These are phyloP conservation scores for Esperia sulphurella DNA, from an alignment of 2,888 invertebrate genomes.

Conservation along the genomic window DNA sequence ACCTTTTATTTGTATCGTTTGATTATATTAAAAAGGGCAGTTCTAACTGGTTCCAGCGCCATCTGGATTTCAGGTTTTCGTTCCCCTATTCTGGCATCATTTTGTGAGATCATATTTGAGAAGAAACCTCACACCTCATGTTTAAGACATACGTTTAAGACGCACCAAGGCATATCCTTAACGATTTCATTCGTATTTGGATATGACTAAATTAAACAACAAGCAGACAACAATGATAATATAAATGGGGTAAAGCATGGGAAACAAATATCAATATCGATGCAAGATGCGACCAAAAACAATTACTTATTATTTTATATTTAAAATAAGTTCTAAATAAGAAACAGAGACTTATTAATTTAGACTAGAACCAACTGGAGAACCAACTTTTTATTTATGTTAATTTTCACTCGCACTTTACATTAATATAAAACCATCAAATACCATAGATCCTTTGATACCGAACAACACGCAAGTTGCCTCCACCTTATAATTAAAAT, in stretches of 20 bases:
- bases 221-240: conserved; percentile 7
- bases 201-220: conserved; percentile 5
- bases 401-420: neutral
- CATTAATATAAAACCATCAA: neutral
- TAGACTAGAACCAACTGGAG: too few relatives aligned
- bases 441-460: conserved; percentile 1
- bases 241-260: neutral
- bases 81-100: conserved; percentile 1
- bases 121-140: conserved; percentile 18
- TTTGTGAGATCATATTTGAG: conserved; percentile 31
- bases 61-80: neutral
- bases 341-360: too few relatives aligned
- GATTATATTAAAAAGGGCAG: too few relatives aligned
- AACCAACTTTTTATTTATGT: too few relatives aligned
- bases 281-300: neutral
- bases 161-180: neutral
- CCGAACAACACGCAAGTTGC: conserved; percentile 21
- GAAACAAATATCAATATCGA: neutral
- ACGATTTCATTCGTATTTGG: neutral
- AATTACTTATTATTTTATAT: neutral
- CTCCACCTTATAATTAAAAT: conserved; percentile 25
- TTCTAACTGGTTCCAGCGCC: too few relatives aligned
- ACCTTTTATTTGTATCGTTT: too few relatives aligned
- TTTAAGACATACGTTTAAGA: conserved; percentile 8
- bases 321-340: neutral